Evolutionary conservation across 2,888 invertebrate species (phyloP).

Genomic region (Isotomurus palustris): DNA sequence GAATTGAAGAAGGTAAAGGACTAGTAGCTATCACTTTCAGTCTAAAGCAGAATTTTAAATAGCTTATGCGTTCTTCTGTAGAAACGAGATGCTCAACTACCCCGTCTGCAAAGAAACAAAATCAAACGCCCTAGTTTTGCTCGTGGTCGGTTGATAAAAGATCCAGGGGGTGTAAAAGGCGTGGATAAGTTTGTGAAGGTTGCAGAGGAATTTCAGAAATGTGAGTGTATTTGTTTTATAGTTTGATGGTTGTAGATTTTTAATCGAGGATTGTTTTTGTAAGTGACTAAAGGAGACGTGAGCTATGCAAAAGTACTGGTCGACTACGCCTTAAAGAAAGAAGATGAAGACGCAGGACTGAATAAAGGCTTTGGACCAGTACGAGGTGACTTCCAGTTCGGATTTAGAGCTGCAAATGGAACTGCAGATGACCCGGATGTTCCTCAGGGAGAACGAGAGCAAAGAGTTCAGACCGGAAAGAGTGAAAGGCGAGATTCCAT

Average conservation of each 20-base stretch:
- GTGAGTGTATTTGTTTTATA: constrained; percentile 12
- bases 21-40: no score
- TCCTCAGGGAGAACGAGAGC: not conserved
- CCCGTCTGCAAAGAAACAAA: constrained; percentile 23
- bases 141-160: constrained; percentile 30
- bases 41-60: no score
- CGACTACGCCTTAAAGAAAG: constrained; percentile 20
- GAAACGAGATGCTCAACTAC: constrained; percentile 40
- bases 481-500: constrained; percentile 3
- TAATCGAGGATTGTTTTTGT: not conserved
- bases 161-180: constrained; percentile 31
- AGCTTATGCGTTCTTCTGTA: constrained; percentile 1
- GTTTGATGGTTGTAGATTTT: not conserved
- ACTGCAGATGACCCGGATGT: not conserved
- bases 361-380: constrained; percentile 22
- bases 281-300: constrained; percentile 12
- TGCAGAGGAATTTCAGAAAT: constrained; percentile 34
- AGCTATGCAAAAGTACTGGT: constrained; percentile 29
- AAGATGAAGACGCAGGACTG: constrained; percentile 15
- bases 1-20: constrained; percentile 32
- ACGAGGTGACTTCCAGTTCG: constrained; percentile 6
- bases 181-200: constrained; percentile 34
- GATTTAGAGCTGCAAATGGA: not conserved
- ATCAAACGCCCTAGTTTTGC: constrained; percentile 26
- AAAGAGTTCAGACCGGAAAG: not conserved